These are phyloP conservation scores for Venusia cambrica DNA, from an alignment of 2,888 invertebrate species.

Conservation along the genomic window DNA sequence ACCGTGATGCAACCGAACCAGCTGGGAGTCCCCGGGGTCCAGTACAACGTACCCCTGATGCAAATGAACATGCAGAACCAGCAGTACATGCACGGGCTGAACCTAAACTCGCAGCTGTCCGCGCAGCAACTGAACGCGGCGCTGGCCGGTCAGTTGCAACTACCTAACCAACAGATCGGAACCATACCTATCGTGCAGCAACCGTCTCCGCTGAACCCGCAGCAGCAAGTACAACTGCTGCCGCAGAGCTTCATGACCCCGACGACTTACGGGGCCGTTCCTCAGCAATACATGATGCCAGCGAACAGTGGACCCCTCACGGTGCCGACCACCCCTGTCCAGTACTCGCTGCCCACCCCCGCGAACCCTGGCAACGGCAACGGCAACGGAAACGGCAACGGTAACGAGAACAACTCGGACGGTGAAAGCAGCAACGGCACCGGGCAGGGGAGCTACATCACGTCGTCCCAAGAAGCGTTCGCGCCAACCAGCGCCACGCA, in stretches of 20 bases:
- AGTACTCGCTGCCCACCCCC: constrained; percentile 52
- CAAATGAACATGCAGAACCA: constrained; percentile 69
- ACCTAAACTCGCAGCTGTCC: constrained; percentile 66
- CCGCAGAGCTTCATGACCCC: constrained; percentile 63
- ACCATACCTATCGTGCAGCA: constrained; percentile 69
- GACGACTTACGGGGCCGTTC: constrained; percentile 58
- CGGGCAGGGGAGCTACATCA: constrained; percentile 66
- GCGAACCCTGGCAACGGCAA: constrained; percentile 46
- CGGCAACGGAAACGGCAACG: constrained; percentile 54
- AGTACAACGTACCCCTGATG: constrained; percentile 71
- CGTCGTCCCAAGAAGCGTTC: constrained; percentile 67
- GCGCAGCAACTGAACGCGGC: constrained; percentile 72
- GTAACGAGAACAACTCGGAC: constrained; percentile 50
- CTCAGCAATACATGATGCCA: constrained; percentile 69
- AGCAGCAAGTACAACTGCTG: constrained; percentile 54
- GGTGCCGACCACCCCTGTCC: constrained; percentile 56
- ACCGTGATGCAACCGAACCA: constrained; percentile 75
- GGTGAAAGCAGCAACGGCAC: constrained; percentile 52
- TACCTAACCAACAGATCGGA: constrained; percentile 52
- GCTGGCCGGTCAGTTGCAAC: constrained; percentile 53
- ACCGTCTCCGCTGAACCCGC: constrained; percentile 54
- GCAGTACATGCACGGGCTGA: constrained; percentile 69
- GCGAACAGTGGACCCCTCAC: constrained; percentile 51
- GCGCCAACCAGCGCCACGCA: constrained; percentile 49
- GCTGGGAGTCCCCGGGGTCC: constrained; percentile 64